phyloP scores from a whole-genome alignment of 35 echinoderm and acorn worm species.

The Amphiura filiformis region DNA sequence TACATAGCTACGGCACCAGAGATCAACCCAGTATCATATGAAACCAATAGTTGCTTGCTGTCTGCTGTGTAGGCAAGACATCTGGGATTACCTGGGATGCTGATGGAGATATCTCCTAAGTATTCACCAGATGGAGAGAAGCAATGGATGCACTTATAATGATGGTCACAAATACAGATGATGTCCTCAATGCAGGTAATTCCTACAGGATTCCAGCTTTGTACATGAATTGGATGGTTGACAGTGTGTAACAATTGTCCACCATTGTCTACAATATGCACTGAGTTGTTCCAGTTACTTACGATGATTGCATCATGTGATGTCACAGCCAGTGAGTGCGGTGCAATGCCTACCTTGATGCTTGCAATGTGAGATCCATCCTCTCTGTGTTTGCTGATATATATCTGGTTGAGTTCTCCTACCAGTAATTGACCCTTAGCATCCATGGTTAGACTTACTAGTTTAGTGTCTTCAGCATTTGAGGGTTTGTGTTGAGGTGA shows the following conservation, averaged over 20 bases:
- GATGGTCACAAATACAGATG: neutral
- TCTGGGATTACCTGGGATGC: neutral
- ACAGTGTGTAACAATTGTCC: neutral
- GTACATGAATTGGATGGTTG: neutral
- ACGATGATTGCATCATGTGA: neutral
- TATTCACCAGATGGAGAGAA: neutral
- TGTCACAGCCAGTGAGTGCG: neutral
- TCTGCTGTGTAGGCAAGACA: neutral
- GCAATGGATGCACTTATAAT: neutral
- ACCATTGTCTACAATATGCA: neutral
- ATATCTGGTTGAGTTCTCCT: neutral
- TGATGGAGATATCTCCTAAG: neutral
- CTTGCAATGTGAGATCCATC: neutral
- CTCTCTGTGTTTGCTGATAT: neutral
- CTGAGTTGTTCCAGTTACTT: neutral
- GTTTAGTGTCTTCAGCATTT: too few species aligned
- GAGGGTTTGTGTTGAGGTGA: too few species aligned
- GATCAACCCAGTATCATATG: neutral
- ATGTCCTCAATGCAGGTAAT: neutral
- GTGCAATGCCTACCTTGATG: neutral
- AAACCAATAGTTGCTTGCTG: neutral
- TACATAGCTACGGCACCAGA: neutral
- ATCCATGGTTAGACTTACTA: too few species aligned
- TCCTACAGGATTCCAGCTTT: neutral
- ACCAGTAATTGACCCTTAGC: too few species aligned